Percentiles rank a stretch among this genome's conserved stretches.
These are phyloP conservation scores for Gambusia affinis DNA, from an alignment of 2,113 vertebrate genomes.

Conservation along the genomic window DNA sequence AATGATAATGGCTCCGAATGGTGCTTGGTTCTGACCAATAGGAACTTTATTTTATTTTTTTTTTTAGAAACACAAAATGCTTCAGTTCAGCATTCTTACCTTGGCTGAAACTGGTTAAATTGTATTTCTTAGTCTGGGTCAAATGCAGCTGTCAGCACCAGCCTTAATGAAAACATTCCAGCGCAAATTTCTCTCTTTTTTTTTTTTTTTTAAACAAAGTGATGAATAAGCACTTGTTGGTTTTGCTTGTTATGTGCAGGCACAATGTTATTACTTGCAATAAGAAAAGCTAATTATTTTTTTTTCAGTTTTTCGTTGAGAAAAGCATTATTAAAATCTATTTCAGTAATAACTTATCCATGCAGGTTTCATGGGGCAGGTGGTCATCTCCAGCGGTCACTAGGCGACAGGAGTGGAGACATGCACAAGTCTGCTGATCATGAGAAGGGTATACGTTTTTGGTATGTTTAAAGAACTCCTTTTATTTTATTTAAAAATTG, in stretches of 20 bases:
- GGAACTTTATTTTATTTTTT: neutral
- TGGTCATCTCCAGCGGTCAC: neutral
- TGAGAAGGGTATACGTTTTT: neutral
- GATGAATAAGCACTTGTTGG: constrained; percentile 32
- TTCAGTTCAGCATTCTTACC: neutral
- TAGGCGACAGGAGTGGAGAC: neutral
- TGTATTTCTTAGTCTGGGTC: neutral
- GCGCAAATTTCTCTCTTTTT: constrained; percentile 9
- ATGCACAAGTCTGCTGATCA: too few relatives aligned
- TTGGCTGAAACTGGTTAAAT: neutral
- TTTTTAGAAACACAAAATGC: neutral
- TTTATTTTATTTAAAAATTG: neutral
- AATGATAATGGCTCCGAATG: neutral
- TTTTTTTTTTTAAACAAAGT: constrained; percentile 7
- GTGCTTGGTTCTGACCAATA: neutral
- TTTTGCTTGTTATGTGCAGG: neutral
- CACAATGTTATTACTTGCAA: neutral
- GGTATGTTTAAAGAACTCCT: neutral
- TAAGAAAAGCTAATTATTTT: constrained; percentile 10
- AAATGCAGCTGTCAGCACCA: constrained; percentile 21
- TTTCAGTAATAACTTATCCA: neutral
- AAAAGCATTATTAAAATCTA: too few relatives aligned
- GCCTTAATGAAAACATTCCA: constrained; percentile 26
- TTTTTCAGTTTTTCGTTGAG: too few relatives aligned
- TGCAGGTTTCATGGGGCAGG: neutral